phyloP scores from a whole-genome alignment of 2,888 invertebrate species.

The Lycaena phlaeas region DNA sequence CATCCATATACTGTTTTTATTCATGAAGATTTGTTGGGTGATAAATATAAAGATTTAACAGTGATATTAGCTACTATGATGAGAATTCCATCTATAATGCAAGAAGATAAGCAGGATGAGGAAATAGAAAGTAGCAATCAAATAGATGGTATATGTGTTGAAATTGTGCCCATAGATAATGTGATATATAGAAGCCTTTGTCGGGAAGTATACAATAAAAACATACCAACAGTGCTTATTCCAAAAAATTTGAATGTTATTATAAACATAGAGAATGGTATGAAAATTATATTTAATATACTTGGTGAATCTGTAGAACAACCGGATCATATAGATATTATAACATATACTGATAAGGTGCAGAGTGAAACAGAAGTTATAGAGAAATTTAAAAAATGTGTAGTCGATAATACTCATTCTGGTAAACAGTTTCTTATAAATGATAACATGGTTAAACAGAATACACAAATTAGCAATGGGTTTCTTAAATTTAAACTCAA shows the following conservation, averaged over 20 bases:
- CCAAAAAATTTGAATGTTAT: constrained; percentile 67
- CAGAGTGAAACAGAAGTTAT: constrained; percentile 45
- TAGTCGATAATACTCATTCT: constrained; percentile 59
- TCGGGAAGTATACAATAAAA: constrained; percentile 48
- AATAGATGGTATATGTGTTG: constrained; percentile 54
- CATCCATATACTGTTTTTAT: constrained; percentile 62
- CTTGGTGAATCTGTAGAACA: constrained; percentile 43
- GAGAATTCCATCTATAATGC: constrained; percentile 41
- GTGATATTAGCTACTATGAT: constrained; percentile 51
- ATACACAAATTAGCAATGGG: constrained; percentile 44
- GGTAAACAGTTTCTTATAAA: constrained; percentile 70
- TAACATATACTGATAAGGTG: constrained; percentile 47
- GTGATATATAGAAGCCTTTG: constrained; percentile 53
- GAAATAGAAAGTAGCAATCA: constrained; percentile 29
- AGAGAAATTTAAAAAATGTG: constrained; percentile 64
- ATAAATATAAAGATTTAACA: constrained; percentile 37
- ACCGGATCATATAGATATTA: constrained; percentile 64
- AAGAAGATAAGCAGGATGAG: constrained; percentile 31
- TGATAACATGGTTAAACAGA: constrained; percentile 59
- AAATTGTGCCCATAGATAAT: constrained; percentile 52
- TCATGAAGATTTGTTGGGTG: constrained; percentile 52
- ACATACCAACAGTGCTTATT: constrained; percentile 65
- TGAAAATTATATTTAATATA: constrained; percentile 66
- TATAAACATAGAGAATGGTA: constrained; percentile 69
- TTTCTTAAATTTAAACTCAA: constrained; percentile 52